Conservation (phyloP, 2,113 vertebrate species). For the Naja naja region DNA sequence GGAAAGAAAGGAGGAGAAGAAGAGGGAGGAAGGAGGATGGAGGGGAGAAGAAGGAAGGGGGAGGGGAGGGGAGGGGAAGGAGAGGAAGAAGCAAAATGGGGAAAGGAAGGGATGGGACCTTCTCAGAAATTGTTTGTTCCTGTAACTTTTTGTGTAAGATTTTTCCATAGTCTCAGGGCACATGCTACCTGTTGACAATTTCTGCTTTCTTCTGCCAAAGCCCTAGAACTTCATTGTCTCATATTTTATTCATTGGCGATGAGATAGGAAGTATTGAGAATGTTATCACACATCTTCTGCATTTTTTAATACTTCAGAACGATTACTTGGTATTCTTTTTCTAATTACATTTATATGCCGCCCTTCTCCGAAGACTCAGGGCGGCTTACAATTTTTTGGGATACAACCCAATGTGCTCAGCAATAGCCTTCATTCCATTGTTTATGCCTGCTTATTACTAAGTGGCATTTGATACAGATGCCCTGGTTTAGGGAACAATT, state of each 20-base stretch:
- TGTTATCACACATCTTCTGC: background rate
- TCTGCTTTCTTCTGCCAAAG: background rate
- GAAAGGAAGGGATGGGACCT: background rate
- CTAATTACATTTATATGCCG: no score
- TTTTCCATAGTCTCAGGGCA: background rate
- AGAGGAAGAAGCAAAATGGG: background rate
- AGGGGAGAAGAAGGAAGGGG: no score
- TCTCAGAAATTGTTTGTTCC: no score
- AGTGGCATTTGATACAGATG: background rate
- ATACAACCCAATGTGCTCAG: no score
- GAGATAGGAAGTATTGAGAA: background rate
- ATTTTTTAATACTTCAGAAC: background rate
- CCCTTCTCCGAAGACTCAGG: no score
- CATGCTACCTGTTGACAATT: background rate
- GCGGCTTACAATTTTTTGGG: no score
- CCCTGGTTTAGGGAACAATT: background rate
- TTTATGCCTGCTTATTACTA: no score
- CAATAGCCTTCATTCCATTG: no score
- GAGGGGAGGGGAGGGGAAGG: background rate
- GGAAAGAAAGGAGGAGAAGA: no score
- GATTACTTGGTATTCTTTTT: background rate
- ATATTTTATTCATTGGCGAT: rapidly evolving
- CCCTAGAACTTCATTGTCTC: no score
- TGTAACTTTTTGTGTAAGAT: background rate
- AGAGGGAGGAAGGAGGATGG: no score